Evolutionary conservation across 2,797 vertebrate species (phyloP).

Genomic region (Balearica regulorum): DNA sequence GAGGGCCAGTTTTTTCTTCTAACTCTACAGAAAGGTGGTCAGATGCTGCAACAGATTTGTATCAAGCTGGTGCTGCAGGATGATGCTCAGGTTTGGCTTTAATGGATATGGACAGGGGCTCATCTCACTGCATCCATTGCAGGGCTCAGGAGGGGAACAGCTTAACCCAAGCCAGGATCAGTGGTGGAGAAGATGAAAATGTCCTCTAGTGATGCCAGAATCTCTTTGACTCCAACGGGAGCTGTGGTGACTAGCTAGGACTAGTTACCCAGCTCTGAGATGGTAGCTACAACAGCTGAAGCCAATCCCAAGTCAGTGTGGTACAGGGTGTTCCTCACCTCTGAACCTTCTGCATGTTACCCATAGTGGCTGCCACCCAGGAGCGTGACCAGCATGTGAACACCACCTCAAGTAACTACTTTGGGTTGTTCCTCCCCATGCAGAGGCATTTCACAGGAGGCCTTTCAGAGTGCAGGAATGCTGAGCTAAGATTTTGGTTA

Average conservation of each 20-base stretch:
- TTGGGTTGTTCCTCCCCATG: neutral
- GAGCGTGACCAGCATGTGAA: accelerated
- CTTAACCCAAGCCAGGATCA: neutral
- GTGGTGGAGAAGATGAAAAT: neutral
- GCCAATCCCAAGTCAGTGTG: neutral
- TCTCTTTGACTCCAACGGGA: neutral
- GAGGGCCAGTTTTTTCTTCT: neutral
- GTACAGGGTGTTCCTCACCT: neutral
- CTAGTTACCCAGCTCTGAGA: neutral
- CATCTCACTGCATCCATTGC: neutral
- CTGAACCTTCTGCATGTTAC: neutral
- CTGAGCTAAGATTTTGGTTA: neutral
- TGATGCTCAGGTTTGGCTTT: neutral
- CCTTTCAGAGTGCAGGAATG: neutral
- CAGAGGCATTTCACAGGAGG: neutral
- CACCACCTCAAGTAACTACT: neutral
- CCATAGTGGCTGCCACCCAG: neutral
- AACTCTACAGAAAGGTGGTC: neutral
- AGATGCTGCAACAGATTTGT: neutral
- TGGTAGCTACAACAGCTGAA: neutral
- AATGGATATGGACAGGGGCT: neutral
- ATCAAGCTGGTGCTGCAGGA: neutral
- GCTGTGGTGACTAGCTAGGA: neutral
- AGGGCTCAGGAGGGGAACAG: neutral
- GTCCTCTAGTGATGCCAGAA: neutral